These are phyloP conservation scores for Hydropsyche tenuis DNA, from an alignment of 1,140 invertebrate species.

Conservation along the genomic window DNA sequence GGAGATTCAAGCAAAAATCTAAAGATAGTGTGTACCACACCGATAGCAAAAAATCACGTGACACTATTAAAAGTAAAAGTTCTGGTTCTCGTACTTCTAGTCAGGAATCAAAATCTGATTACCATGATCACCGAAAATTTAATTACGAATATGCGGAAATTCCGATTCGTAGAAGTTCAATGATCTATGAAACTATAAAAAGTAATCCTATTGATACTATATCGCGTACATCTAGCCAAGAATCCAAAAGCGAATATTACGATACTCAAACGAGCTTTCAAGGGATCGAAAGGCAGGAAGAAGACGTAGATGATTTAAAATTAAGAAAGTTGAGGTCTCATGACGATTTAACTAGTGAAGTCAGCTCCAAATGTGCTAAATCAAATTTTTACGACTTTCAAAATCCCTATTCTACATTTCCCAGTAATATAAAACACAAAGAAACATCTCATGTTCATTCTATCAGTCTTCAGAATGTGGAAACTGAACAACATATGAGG, in stretches of 20 bases:
- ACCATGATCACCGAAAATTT: constrained; percentile 61
- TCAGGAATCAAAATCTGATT: constrained; percentile 69
- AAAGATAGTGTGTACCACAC: constrained; percentile 68
- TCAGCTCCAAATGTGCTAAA: constrained; percentile 60
- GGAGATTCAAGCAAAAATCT: constrained; percentile 67
- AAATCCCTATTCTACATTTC: constrained; percentile 68
- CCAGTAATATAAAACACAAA: constrained; percentile 64
- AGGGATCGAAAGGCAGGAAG: constrained; percentile 54
- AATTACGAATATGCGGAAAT: constrained; percentile 54
- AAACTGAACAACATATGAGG: constrained; percentile 67
- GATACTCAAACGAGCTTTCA: constrained; percentile 63
- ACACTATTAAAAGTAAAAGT: constrained; percentile 66
- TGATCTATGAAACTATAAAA: constrained; percentile 42
- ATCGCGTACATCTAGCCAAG: constrained; percentile 69
- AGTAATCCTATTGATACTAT: constrained; percentile 57
- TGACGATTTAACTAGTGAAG: constrained; percentile 65
- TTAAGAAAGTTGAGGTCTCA: constrained; percentile 59
- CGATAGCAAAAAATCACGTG: constrained; percentile 68
- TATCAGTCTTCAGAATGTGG: constrained; percentile 71
- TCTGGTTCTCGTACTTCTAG: constrained; percentile 67
- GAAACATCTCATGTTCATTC: constrained; percentile 69
- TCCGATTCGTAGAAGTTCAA: constrained; percentile 25
- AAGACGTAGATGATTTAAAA: constrained; percentile 52
- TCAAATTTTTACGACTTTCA: constrained; percentile 70
- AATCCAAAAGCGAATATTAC: constrained; percentile 70